Percentiles rank a stretch among this genome's conserved stretches.
phyloP scores from a whole-genome alignment of 2,888 invertebrate species.

The Drosophila diplacantha region DNA sequence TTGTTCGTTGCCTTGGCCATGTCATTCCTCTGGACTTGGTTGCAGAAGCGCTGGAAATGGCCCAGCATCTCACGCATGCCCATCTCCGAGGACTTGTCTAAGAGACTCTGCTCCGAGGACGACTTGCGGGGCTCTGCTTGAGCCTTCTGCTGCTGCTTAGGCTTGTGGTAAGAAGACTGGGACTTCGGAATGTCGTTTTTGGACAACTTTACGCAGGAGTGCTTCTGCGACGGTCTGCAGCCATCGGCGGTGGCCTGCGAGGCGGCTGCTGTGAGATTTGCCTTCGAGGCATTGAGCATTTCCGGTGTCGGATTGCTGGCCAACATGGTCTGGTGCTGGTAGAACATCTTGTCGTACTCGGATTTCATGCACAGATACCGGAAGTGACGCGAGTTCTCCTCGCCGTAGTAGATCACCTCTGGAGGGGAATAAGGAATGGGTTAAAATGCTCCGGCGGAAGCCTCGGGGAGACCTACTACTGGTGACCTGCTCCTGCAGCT shows the following conservation, averaged over 20 bases:
- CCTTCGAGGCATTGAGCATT: slow-evolving; percentile 16
- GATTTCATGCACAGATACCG: slow-evolving; percentile 77
- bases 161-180: slow-evolving; percentile 51
- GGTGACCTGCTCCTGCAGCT: slow-evolving; percentile 65
- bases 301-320: slow-evolving; percentile 39
- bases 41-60: slow-evolving; percentile 69
- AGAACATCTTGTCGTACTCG: slow-evolving; percentile 77
- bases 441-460: background rate
- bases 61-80: slow-evolving; percentile 71
- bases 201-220: slow-evolving; percentile 1
- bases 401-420: slow-evolving; percentile 75
- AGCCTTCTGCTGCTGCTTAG: slow-evolving; percentile 18
- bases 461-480: slow-evolving; percentile 62
- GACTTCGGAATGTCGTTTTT: slow-evolving; percentile 39
- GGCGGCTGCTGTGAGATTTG: slow-evolving; percentile 9
- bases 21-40: slow-evolving; percentile 57
- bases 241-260: background rate
- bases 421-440: background rate
- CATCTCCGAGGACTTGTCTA: slow-evolving; percentile 67
- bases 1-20: slow-evolving; percentile 26
- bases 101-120: slow-evolving; percentile 60
- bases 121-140: slow-evolving; percentile 41
- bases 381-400: slow-evolving; percentile 76
- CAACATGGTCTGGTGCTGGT: slow-evolving; percentile 73
- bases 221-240: slow-evolving; percentile 6